Evolutionary conservation across 2,888 invertebrate species (phyloP).

Genomic region (Sarcophaga caerulescens): DNA sequence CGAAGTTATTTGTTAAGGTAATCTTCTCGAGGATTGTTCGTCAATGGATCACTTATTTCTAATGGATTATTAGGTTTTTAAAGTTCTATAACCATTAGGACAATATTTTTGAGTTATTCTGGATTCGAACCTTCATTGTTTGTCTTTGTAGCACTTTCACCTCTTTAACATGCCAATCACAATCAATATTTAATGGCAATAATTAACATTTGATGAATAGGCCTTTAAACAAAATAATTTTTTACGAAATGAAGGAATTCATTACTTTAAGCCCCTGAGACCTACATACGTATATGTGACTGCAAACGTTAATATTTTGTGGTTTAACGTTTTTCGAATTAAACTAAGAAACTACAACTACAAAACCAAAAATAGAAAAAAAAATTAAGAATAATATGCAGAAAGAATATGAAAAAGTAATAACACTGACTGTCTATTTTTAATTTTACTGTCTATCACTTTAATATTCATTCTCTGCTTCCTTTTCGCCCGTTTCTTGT

Average conservation of each 20-base stretch:
- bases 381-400: not conserved
- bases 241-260: not conserved
- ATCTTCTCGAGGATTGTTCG: too few relatives aligned
- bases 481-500: not conserved
- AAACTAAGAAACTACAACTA: not conserved
- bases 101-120: too few relatives aligned
- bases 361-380: not conserved
- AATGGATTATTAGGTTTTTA: too few relatives aligned
- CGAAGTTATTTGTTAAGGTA: too few relatives aligned
- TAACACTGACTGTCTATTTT: not conserved
- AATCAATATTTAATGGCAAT: too few relatives aligned
- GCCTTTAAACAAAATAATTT: too few relatives aligned
- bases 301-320: conserved; percentile 3
- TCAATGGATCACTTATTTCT: too few relatives aligned
- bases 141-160: too few relatives aligned
- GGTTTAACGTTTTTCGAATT: conserved; percentile 46
- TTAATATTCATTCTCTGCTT: not conserved
- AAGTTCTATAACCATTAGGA: too few relatives aligned
- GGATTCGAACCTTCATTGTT: too few relatives aligned
- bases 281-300: not conserved
- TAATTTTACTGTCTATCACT: not conserved
- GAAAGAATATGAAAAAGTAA: not conserved
- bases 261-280: conserved; percentile 1
- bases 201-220: too few relatives aligned
- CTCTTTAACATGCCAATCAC: too few relatives aligned